Evolutionary conservation across 1,140 invertebrate species (phyloP).

Genomic region (Zaprionus tsacasi): DNA sequence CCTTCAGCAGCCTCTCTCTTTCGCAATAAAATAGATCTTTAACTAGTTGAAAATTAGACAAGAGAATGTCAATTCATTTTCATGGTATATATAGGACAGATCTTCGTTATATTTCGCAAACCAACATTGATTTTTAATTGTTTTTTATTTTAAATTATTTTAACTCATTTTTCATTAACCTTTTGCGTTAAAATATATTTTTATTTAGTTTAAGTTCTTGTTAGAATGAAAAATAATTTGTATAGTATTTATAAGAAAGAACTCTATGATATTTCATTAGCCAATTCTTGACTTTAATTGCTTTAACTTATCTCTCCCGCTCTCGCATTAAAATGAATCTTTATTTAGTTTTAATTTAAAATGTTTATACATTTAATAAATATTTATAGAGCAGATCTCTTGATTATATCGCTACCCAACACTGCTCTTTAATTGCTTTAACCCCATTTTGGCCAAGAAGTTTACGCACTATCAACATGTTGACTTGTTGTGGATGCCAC

Average conservation of each 20-base stretch:
- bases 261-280: too few relatives aligned
- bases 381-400: neutral
- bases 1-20: slow-evolving; percentile 23
- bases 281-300: too few relatives aligned
- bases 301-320: too few relatives aligned
- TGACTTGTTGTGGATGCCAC: neutral
- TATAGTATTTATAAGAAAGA: too few relatives aligned
- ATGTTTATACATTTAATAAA: neutral
- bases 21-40: neutral
- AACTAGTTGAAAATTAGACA: neutral
- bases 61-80: slow-evolving; percentile 1
- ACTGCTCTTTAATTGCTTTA: neutral
- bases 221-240: too few relatives aligned
- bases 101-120: neutral
- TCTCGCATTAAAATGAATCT: neutral
- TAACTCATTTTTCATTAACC: slow-evolving; percentile 1
- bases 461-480: neutral
- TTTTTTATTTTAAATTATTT: too few relatives aligned
- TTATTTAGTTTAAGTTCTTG: too few relatives aligned
- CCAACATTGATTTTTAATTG: neutral
- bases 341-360: neutral
- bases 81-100: neutral
- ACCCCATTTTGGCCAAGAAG: neutral
- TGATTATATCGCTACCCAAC: neutral
- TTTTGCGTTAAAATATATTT: too few relatives aligned